Base-by-base conservation (phyloP, 1,140 invertebrate genomes). In the Antheraea mylitta region DNA sequence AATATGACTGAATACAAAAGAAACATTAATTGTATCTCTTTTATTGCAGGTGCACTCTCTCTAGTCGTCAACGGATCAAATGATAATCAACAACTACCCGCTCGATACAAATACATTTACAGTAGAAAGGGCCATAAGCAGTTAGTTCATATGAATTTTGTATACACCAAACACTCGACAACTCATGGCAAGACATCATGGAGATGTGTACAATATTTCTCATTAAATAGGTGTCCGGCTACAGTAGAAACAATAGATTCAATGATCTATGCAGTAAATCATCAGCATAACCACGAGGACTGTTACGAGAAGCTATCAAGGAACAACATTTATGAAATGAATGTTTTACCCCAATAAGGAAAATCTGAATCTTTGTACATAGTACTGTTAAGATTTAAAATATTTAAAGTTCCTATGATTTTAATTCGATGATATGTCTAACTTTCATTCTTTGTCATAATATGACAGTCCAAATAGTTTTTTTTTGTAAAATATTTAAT, bases 121-220 rank as follows among this genome's bases (percentile, higher is more conserved):
- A 92, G 91, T 78, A 87, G 91, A 60, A 92, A 93, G 77, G 92
- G 92, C 10, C 92, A 93, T 70, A 93, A 92, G 82, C 92, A 93
- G 72, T 80, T 93, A 73, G 91, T 93, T 18, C 89, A 92, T 78
- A 89, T 87, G 86, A 92, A 92, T 75, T 93, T 92, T 80, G 90
- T 93, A 18, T 92, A 92, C 70, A 93, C 92, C 13, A 93, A 93
- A 79, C 92, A 93, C 74, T 93, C 92, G 6, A 93, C 92, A 7
- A 92, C 87, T n/a, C 89, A 93, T 64, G 91, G 92, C 0, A 93
- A 93, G 72, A 93, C 92, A 0, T 92, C 90, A 1, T 93, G 92
- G 92, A 71, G 92, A 38, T 93, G 92, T 78, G 91, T 93, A 2
- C 92, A 93, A 68, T 93, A 93, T 72, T 93, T 92, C 71, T 91